Evolutionary conservation across 1,140 invertebrate species (phyloP), one percentile per base, ranked within the genome.

Genomic region (Caenorhabditis tropicalis): DNA sequence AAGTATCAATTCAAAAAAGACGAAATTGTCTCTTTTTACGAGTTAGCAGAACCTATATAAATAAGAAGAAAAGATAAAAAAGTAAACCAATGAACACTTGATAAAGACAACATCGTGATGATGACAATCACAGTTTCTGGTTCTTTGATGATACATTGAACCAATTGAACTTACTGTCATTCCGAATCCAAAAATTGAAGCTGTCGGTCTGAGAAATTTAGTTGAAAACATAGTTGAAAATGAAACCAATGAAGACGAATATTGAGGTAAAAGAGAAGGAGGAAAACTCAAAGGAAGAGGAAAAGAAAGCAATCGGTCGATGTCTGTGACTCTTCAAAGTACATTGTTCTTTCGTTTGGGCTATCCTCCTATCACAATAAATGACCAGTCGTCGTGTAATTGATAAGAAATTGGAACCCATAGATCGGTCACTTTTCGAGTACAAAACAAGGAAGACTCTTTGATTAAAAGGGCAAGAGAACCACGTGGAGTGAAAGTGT

Each of bases 261-360:
- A 19, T 21, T 65, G 65, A 74, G 65, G 65, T 74, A 43, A 43
- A 43, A n/a, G 36, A 70, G 21, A 51, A 9, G 16, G 43, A 51
- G 48, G 58, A 74, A 43, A 39, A 74, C 36, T 74, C 29, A n/a
- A 10, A 27, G 36, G 65, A 43, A 12, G 10, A 43, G n/a, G 21
- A 29, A 29, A 36, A 29, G 31, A 19, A 29, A 33, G 16, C 7
- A 6, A 2, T 24, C 65, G 53, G 21, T 24, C 29, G 7, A 56
- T 56, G 53, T 74, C 65, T 74, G 65, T 74, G 65, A 74, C 65
- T 74, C 65, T 29, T 46, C 65, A 74, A 74, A 74, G 65, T 39
- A 21, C 65, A 74, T 43, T 74, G 65, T 43, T 43, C 36, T 15
- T 43, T 19, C 31, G 4, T 27, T 3, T 65, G 33, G 65, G 65